These are phyloP conservation scores for Moxostoma hubbsi DNA, from an alignment of 2,797 vertebrate species.

Conservation along the genomic window DNA sequence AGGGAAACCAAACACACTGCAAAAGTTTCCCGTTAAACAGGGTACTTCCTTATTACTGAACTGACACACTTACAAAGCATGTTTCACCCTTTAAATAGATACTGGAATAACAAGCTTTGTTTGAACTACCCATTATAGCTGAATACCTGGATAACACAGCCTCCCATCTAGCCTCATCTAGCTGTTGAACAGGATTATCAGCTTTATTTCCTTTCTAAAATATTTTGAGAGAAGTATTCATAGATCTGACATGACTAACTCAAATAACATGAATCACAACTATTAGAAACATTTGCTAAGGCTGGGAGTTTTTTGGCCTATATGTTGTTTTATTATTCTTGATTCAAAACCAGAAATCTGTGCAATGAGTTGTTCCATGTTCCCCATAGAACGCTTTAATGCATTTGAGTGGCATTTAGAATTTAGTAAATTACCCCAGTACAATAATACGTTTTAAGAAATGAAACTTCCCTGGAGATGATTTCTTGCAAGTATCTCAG, in stretches of 20 bases:
- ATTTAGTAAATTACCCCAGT: no score
- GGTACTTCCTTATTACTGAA: slow-evolving; percentile 73
- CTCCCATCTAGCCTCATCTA: background rate
- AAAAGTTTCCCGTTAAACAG: slow-evolving; percentile 70
- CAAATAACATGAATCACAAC: slow-evolving; percentile 16
- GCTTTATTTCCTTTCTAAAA: background rate
- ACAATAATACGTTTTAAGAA: no score
- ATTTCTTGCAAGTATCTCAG: background rate
- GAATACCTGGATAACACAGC: background rate
- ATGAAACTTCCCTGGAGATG: background rate
- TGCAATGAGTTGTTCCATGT: no score
- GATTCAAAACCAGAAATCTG: no score
- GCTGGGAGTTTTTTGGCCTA: background rate
- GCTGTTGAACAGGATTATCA: slow-evolving; percentile 1
- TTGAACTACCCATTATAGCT: slow-evolving; percentile 28
- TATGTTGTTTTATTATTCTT: no score
- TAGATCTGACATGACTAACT: slow-evolving; percentile 6
- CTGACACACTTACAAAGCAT: slow-evolving; percentile 56
- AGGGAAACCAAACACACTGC: slow-evolving; percentile 69
- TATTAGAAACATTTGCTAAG: slow-evolving; percentile 1
- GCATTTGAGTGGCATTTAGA: no score
- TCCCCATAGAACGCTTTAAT: no score
- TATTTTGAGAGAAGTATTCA: background rate
- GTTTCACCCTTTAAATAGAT: slow-evolving; percentile 53
- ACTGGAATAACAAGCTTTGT: slow-evolving; percentile 11